Conservation (phyloP, 2,888 invertebrate species). For the Drosophila anomalata region DNA sequence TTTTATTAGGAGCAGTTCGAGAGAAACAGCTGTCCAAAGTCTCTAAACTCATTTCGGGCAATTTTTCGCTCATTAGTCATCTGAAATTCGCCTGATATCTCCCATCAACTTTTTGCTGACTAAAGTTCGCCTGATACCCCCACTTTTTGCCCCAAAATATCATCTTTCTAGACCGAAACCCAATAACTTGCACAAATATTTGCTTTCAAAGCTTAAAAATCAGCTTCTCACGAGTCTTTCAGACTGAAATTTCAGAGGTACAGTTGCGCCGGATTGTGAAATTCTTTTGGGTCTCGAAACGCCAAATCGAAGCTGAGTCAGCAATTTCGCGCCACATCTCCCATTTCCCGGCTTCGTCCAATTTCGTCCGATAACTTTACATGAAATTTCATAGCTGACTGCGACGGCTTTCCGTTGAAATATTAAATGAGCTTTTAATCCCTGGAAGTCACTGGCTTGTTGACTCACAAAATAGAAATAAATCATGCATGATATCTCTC, state of each 20-base stretch:
- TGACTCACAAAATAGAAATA: constrained; percentile 9
- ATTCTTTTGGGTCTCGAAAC: not conserved
- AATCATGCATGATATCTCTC: constrained; percentile 35
- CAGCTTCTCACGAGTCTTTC: no score
- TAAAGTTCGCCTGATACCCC: not conserved
- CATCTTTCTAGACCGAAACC: not conserved
- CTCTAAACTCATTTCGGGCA: not conserved
- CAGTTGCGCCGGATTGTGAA: constrained; percentile 3
- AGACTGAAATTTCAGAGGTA: not conserved
- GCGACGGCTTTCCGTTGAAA: no score
- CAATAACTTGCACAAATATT: not conserved
- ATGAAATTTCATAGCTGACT: not conserved
- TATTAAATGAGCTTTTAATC: not conserved
- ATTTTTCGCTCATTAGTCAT: not conserved
- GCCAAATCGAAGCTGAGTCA: not conserved
- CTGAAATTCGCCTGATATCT: constrained; percentile 9
- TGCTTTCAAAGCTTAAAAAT: not conserved
- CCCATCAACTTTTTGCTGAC: not conserved
- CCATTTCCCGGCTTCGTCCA: not conserved
- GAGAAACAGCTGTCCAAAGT: constrained; percentile 3
- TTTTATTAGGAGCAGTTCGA: not conserved
- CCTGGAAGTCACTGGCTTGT: not conserved
- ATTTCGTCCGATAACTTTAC: constrained; percentile 9
- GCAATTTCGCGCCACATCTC: constrained; percentile 7
- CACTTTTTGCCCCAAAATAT: not conserved